Evolutionary conservation across 2,797 vertebrate genomes (phyloP), one percentile per base, ranked within the genome.

Genomic region (Brotula barbata): DNA sequence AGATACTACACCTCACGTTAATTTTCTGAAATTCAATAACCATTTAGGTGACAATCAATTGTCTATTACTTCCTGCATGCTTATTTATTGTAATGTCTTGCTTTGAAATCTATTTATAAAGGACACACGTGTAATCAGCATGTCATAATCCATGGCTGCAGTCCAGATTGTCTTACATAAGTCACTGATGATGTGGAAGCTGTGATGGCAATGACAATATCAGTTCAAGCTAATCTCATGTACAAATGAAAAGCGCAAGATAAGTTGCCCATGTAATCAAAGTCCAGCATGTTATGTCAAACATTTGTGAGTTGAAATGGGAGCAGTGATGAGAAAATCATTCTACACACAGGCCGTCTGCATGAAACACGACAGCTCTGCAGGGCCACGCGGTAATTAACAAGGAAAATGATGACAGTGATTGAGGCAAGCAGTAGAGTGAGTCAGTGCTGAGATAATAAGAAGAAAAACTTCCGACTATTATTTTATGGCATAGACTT

Each of bases 311-410:
- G n/a, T n/a, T n/a, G n/a, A n/a, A n/a, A n/a, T n/a, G n/a, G n/a
- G n/a, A 28, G 4, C 25, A 28, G 25, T 28, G 25, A 28, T 28
- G n/a, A 54, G 28, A 20, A 5, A n/a, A 44, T 53, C 20, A 42
- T 66, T 68, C 64, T 55, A 15, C 61, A 52, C 75, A 57, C 64
- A 72, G 46, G 3, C 50, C 19, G 58, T 47, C 72, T 34, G 64
- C 49, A 53, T 61, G 75, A 68, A 62, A 64, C 68, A 15, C 54
- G 69, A 57, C 69, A 69, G 67, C 67, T 80, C 81, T 73, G 71
- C 51, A 1, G 75, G 74, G 55, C 50, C 59, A 62, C 73, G 68
- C 84, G 71, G 82, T 65, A 86, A 89, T 88, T 88, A 88, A 74
- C 64, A 58, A 58, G 72, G 47, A 77, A 77, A 73, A 81, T 68